phyloP scores from a whole-genome alignment of 2,113 vertebrate species.

The Marmota flaviventris region DNA sequence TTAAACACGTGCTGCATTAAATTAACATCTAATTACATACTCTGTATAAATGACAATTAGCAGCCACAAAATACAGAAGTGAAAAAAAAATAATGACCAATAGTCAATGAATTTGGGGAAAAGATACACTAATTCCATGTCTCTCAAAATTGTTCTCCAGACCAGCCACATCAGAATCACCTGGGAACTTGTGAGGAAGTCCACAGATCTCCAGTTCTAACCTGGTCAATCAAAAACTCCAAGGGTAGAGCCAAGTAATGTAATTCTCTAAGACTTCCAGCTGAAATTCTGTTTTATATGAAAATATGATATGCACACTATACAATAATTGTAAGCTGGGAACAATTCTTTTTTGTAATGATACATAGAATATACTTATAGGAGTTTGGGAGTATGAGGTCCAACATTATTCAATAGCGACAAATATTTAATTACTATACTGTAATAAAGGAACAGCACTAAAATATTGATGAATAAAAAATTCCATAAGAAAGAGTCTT shows the following conservation, averaged over 20 bases:
- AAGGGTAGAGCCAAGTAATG: neutral
- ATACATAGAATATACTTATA: neutral
- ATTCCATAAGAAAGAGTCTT: neutral
- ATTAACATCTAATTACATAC: neutral
- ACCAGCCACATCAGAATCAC: neutral
- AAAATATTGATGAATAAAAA: neutral
- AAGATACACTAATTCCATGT: neutral
- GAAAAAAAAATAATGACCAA: constrained; percentile 23
- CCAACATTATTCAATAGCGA: neutral
- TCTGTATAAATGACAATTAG: neutral
- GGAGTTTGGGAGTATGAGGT: rapidly evolving
- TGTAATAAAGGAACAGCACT: neutral
- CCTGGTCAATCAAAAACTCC: constrained; percentile 16
- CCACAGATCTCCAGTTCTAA: neutral
- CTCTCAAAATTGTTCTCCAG: neutral
- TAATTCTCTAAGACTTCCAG: neutral
- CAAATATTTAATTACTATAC: neutral
- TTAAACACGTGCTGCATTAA: neutral
- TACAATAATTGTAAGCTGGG: neutral
- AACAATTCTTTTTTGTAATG: neutral
- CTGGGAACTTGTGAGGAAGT: constrained; percentile 32
- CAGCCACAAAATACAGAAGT: neutral
- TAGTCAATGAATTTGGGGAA: neutral
- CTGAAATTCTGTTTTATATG: neutral
- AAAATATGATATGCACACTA: neutral